Evolutionary conservation across 2,113 vertebrate species (phyloP).

Genomic region (Nyctereutes procyonoides): DNA sequence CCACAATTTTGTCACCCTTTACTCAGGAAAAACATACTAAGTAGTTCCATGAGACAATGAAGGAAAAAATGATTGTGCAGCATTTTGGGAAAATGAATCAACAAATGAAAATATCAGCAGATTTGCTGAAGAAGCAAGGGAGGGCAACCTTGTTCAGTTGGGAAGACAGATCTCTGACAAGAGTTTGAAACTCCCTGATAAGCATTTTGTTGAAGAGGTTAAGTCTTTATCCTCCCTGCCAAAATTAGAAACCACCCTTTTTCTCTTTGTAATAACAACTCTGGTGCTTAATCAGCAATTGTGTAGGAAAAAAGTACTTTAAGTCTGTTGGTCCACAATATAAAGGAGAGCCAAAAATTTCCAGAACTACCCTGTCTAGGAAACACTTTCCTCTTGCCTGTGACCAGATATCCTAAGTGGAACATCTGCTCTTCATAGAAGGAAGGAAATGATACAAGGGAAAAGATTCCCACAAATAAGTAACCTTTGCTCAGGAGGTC

Average conservation of each 20-base stretch:
- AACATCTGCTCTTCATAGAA: conserved; percentile 76
- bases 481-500: neutral
- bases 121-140: neutral
- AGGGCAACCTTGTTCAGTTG: neutral
- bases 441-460: conserved; percentile 79
- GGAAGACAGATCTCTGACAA: neutral
- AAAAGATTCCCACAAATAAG: conserved; percentile 27
- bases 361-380: neutral
- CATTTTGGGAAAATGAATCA: neutral
- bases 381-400: conserved; percentile 67
- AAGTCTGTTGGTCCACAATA: neutral
- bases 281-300: conserved; percentile 53
- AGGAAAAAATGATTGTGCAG: neutral
- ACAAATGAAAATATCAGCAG: neutral
- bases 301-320: conserved; percentile 56
- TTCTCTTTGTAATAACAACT: conserved; percentile 67
- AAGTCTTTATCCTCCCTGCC: conserved; percentile 42
- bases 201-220: conserved; percentile 17
- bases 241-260: conserved; percentile 17
- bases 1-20: neutral
- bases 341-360: neutral
- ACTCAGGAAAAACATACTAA: neutral
- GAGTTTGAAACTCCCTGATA: neutral
- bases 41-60: neutral
- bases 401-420: conserved; percentile 54